Conservation (phyloP, 2,113 vertebrate species). For the Psilopsiagon aurifrons region DNA sequence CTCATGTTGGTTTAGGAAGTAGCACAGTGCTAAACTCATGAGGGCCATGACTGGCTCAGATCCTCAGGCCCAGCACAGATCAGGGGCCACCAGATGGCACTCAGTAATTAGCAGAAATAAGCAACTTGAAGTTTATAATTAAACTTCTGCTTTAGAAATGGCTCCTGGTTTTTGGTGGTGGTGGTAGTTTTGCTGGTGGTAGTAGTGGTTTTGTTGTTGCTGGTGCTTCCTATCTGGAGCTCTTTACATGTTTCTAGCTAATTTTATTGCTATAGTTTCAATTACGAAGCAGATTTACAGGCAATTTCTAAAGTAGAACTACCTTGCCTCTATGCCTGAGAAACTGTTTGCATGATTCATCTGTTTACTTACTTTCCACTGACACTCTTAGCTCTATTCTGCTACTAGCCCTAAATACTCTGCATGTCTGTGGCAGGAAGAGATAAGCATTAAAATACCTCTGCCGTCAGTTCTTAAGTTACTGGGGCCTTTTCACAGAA, state of each 20-base stretch:
- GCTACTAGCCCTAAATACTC: neutral
- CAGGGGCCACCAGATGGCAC: constrained; percentile 48
- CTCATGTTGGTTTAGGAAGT: neutral
- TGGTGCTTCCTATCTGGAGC: neutral
- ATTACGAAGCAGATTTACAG: neutral
- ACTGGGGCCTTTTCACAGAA: constrained; percentile 47
- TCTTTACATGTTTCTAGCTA: neutral
- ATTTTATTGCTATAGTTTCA: neutral
- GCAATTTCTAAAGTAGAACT: neutral
- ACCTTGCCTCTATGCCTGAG: neutral
- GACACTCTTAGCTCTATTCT: constrained; percentile 11
- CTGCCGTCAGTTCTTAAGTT: constrained; percentile 8
- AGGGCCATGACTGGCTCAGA: neutral
- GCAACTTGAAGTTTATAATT: neutral
- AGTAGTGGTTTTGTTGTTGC: neutral
- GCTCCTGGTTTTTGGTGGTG: neutral
- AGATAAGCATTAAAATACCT: constrained; percentile 55
- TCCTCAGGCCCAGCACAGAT: neutral
- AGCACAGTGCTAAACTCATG: neutral
- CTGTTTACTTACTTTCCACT: constrained; percentile 53
- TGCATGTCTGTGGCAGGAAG: constrained; percentile 49
- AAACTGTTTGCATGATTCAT: constrained; percentile 51
- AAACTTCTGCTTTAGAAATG: neutral
- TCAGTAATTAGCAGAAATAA: constrained; percentile 6
- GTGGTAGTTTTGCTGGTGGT: neutral